Base-by-base conservation (phyloP, 2,113 vertebrate species). In the Archocentrus centrarchus region DNA sequence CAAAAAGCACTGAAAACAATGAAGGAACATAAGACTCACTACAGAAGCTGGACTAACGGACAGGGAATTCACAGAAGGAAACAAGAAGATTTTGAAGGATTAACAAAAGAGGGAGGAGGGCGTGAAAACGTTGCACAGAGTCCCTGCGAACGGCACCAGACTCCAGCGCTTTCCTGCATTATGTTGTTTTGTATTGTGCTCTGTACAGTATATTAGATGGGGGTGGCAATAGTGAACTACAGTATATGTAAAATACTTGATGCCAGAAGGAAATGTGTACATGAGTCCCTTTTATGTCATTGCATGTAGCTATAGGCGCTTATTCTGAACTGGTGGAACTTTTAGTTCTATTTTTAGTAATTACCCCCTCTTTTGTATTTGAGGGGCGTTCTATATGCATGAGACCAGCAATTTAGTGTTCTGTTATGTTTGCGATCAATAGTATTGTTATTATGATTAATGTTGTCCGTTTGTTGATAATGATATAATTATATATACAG, bases 401-500 rank as follows among this genome's bases (percentile, higher is more conserved):
- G 95, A 95, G 91, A 94, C 89, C 91, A 93, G 92, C 93, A 92
- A 89, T 95, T 95, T 95, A 95, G 93, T 95, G 95, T 96, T 94
- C 88, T 85, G 86, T 95, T 95, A 85, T 70, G 92, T 93, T 93
- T 86, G 89, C 84, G 80, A 93, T 95, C 91, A 93, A 89, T 93
- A 93, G 93, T 95, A 94, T 95, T 94, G 92, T 95, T 95, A 93
- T 96, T 93, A 94, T 95, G 88, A 94, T 96, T 94, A 95, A 93
- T 95, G 95, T 95, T 63, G 94, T 96, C 93, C 87, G 94, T 95
- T 95, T 95, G 94, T 96, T 96, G 94, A 96, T 96, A 96, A 95
- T 95, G 92, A 93, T 95, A 96, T 95, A 94, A 96, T 96, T 96
- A 95, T 96, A 96, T 95, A 96, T 95, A 96, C 94, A 95, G 94